A percentile compares a stretch with the other conserved stretches of the same genome.
phyloP scores from a whole-genome alignment of 2,888 invertebrate genomes.

The Troides helena region DNA sequence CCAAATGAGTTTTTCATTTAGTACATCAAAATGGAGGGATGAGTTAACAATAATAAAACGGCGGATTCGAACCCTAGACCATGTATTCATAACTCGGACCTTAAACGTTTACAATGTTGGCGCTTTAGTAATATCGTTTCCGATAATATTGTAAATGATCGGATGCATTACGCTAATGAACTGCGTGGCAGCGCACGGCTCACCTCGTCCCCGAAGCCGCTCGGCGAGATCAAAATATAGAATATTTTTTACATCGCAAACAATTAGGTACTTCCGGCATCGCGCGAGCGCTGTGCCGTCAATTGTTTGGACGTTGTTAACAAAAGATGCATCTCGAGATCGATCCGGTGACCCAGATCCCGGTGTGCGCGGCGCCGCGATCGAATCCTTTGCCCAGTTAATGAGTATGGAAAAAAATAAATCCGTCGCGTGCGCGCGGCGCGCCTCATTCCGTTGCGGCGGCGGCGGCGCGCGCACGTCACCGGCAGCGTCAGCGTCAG shows the following conservation, averaged over 20 bases:
- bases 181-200: slow-evolving; percentile 30
- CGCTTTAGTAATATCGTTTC: no score
- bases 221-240: slow-evolving; percentile 33
- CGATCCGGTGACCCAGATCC: slow-evolving; percentile 66
- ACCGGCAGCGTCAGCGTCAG: no score
- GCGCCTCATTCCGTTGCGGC: slow-evolving; percentile 62
- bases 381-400: slow-evolving; percentile 39
- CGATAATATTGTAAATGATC: neutral
- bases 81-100: no score
- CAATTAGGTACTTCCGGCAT: slow-evolving; percentile 3
- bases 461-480: slow-evolving; percentile 52
- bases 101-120: no score
- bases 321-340: slow-evolving; percentile 64
- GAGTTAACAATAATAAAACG: no score
- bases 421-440: slow-evolving; percentile 45
- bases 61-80: no score
- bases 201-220: slow-evolving; percentile 38
- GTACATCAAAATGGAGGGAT: no score
- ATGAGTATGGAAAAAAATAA: slow-evolving; percentile 56
- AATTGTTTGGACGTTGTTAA: slow-evolving; percentile 24
- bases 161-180: neutral
- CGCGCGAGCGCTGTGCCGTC: slow-evolving; percentile 6
- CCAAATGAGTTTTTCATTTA: no score
- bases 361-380: slow-evolving; percentile 58
- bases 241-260: neutral